These are phyloP conservation scores for Orbicella faveolata DNA, from an alignment of 64 coral and sea anemone genomes.

Conservation along the genomic window DNA sequence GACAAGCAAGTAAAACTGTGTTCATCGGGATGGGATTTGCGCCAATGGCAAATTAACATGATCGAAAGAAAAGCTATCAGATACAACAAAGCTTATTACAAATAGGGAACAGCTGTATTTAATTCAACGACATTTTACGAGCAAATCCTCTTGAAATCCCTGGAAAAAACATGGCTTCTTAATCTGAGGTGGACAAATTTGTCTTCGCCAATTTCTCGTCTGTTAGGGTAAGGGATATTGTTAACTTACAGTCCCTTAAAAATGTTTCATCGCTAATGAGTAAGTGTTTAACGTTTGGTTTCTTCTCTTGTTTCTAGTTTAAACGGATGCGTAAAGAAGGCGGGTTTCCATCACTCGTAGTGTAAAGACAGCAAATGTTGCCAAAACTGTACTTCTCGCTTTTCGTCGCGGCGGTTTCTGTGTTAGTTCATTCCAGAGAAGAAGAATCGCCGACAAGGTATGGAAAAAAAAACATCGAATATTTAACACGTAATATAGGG, in stretches of 20 bases:
- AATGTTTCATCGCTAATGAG: neutral
- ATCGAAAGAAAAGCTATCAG: neutral
- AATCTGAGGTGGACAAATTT: neutral
- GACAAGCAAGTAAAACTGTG: neutral
- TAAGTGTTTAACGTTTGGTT: neutral
- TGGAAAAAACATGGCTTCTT: neutral
- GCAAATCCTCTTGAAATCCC: neutral
- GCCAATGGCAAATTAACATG: neutral
- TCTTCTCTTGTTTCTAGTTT: neutral
- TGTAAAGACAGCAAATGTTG: neutral
- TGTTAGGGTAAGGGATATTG: neutral
- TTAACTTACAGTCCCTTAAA: neutral
- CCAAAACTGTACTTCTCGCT: neutral
- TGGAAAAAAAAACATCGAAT: neutral
- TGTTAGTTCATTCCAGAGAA: neutral
- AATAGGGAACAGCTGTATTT: conserved; percentile 15
- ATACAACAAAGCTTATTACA: neutral
- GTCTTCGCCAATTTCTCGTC: neutral
- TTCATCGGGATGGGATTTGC: neutral
- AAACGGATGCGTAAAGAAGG: neutral
- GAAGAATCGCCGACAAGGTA: neutral
- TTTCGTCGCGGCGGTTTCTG: neutral
- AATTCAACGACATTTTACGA: conserved; percentile 13
- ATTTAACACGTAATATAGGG: neutral
- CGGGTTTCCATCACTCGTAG: neutral